Percentiles rank a stretch among this genome's conserved stretches.
These are phyloP conservation scores for Callinectes sapidus DNA, from an alignment of 2,888 invertebrate species.

Conservation along the genomic window DNA sequence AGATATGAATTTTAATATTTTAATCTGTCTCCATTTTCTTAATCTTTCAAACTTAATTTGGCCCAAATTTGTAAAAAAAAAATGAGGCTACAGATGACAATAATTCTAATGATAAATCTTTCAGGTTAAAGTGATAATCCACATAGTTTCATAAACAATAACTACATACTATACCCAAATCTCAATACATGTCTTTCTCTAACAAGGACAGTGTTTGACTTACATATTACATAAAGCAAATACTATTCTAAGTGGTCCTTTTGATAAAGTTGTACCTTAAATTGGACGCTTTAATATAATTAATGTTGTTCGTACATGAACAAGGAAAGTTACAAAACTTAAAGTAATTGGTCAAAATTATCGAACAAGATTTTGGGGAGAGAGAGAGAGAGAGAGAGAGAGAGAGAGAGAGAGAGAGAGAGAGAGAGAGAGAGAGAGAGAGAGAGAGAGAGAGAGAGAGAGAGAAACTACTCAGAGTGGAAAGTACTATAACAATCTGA, in stretches of 20 bases:
- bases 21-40: neutral
- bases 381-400: slow-evolving; percentile 41
- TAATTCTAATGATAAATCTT: neutral
- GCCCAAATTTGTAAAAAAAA: neutral
- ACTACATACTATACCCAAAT: neutral
- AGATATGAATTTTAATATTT: too few relatives aligned
- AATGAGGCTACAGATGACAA: neutral
- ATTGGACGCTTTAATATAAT: neutral
- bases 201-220: neutral
- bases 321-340: neutral
- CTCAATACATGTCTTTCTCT: neutral
- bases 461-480: slow-evolving; percentile 14
- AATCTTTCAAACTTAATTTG: neutral
- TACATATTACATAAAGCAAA: neutral
- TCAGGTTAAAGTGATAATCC: neutral
- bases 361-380: neutral
- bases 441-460: slow-evolving; percentile 46
- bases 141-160: neutral
- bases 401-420: slow-evolving; percentile 44
- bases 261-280: slow-evolving; percentile 4
- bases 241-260: neutral
- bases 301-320: neutral
- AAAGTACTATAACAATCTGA: slow-evolving; percentile 64
- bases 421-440: slow-evolving; percentile 47
- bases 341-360: neutral